Base-by-base conservation (phyloP, 2,113 vertebrate species). In the Vidua chalybeata region DNA sequence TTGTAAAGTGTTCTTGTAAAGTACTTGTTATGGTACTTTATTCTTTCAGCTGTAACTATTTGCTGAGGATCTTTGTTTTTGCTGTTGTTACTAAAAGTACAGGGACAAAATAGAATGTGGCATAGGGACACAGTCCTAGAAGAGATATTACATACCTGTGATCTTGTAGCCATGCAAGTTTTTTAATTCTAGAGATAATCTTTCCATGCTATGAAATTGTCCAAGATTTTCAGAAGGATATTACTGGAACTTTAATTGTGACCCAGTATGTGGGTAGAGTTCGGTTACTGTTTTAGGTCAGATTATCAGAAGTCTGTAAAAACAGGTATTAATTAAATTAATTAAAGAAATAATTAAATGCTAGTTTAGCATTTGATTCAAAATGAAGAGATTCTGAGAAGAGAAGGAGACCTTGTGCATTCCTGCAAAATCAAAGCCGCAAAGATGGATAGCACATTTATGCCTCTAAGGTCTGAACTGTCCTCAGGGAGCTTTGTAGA, bases 121-220 rank as follows among this genome's bases (percentile, higher is more conserved):
- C 0, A 0, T 51, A 67, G 84, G 68, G 82, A 56, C 72, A 49
- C 28, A 66, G n/a, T 80, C 58, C 95, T 96, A 92, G 92, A 90
- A 96, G 93, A 94, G 92, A 91, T 10, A 24, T 77, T 84, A 91
- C 95, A 93, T 93, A 76, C 54, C 84, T 95, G 45, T 79, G 89
- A 91, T 91, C 90, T 93, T 35, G 77, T 89, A 87, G 86, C 93
- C 84, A n/a, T 91, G 96, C 87, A 95, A 94, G 92, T 81, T 97
- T 96, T 45, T 84, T 84, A 79, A 93, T 93, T 90, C 93, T 69
- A 63, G 76, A 95, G 84, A 49, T 95, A 94, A 75, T 72, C n/a
- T 87, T 96, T 76, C 90, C 74, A 49, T 45, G 62, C 64, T 77
- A 16, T 84, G 84, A 93, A 85, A 82, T 72, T 85, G 66, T 80